Evolutionary conservation across 1,140 invertebrate genomes (phyloP).

Genomic region (Saccostrea glomerata): DNA sequence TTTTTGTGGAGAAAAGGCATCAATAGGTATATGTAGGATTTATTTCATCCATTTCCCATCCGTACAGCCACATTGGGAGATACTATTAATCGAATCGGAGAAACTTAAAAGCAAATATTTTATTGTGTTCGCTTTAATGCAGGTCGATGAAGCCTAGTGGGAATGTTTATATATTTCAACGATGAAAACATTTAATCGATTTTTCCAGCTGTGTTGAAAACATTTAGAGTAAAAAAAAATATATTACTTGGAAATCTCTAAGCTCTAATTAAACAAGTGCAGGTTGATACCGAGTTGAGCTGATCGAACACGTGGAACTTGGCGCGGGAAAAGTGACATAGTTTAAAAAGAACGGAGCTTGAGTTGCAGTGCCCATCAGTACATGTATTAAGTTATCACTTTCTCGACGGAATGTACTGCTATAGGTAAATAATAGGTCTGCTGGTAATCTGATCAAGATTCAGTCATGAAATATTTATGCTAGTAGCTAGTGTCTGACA

Average conservation of each 20-base stretch:
- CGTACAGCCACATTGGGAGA: not conserved
- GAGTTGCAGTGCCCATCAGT: too few relatives aligned
- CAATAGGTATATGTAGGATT: not conserved
- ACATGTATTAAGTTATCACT: too few relatives aligned
- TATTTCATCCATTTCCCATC: not conserved
- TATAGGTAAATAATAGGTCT: too few relatives aligned
- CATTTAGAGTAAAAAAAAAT: not conserved
- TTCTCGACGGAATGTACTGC: too few relatives aligned
- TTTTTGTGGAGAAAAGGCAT: not conserved
- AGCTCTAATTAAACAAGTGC: too few relatives aligned
- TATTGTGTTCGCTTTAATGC: not conserved
- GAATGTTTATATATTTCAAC: not conserved
- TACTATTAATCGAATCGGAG: not conserved
- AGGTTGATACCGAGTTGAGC: too few relatives aligned
- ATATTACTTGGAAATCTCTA: too few relatives aligned
- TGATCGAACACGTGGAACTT: too few relatives aligned
- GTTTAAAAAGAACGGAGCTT: too few relatives aligned
- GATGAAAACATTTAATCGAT: slow-evolving; percentile 20
- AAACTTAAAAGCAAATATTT: not conserved
- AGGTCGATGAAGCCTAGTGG: not conserved
- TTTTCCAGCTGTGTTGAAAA: not conserved
- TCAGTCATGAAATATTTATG: slow-evolving; percentile 14
- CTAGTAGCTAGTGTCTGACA: not conserved
- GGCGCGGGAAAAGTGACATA: too few relatives aligned
- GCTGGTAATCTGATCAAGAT: not conserved